Base-by-base conservation (phyloP, 2,113 vertebrate species). In the Clarias magur region DNA sequence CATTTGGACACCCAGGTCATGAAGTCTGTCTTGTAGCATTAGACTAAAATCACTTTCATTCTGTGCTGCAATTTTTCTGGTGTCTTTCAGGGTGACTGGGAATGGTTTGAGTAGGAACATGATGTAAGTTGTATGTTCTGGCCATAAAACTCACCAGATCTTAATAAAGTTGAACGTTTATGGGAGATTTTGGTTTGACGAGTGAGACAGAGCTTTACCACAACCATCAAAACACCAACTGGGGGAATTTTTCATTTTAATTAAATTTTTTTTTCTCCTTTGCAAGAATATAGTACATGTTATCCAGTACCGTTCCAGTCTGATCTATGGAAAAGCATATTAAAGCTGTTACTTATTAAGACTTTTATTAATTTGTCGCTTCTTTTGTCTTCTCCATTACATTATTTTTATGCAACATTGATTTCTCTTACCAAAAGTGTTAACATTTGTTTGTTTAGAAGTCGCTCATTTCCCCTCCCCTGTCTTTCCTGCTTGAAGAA, bases 361-460 rank as follows among this genome's bases (percentile, higher is more conserved):
- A 25, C 38, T 48, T 42, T 8, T 19, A 48, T 75, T 53, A 53
- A n/a, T 15, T n/a, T 76, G 21, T 76, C 23, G 6, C 5, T 85
- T 75, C 30, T 53, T 76, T 76, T 84, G 3, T 27, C 70, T 56
- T 15, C 42, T 38, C 10, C 11, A 2, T 38, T 42, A n/a, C 3
- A 38, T 27, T 27, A n/a, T 23, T 65, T 62, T 25, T 19, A 17
- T 63, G 27, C 60, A 34, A 3, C 17, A n/a, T 38, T 21, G n/a
- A 67, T 54, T 48, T 60, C 12, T 76, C 73, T 60, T 88, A 56
- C 65, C 62, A 30, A 67, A 82, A 6, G 17, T 65, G 72, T 83
- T 59, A 53, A 75, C 72, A 67, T 87, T 85, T n/a, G 42, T 72
- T 87, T 82, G 82, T 84, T 89, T 87, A 80, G 82, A 88, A 86